phyloP scores from a whole-genome alignment of 2,888 invertebrate genomes.

The Pinctada fucata region DNA sequence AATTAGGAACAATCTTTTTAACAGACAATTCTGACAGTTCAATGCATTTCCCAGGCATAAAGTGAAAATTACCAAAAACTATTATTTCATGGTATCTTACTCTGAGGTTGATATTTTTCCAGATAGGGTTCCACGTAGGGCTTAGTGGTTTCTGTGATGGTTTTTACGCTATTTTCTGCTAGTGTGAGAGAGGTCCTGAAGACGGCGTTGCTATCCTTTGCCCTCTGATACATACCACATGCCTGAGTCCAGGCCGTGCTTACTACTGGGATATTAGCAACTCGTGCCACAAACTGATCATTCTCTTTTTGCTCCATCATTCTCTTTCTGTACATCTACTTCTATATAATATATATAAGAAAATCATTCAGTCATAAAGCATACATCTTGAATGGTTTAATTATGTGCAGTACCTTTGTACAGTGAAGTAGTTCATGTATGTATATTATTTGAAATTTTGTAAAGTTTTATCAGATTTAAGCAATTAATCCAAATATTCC shows the following conservation, averaged over 20 bases:
- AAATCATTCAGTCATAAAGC: too few relatives aligned
- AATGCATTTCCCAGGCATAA: background rate
- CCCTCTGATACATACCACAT: slow-evolving; percentile 85
- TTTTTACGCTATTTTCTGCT: slow-evolving; percentile 82
- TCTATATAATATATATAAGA: background rate
- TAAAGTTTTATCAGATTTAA: too few relatives aligned
- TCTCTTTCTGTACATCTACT: slow-evolving; percentile 57
- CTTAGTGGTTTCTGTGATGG: slow-evolving; percentile 85
- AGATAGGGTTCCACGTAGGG: slow-evolving; percentile 86
- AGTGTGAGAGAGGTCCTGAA: slow-evolving; percentile 71
- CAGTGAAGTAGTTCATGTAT: too few relatives aligned
- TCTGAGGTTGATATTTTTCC: slow-evolving; percentile 84
- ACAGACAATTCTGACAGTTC: too few relatives aligned
- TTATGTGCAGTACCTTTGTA: too few relatives aligned
- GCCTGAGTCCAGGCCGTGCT: slow-evolving; percentile 87
- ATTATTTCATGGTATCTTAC: slow-evolving; percentile 56
- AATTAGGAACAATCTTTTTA: too few relatives aligned
- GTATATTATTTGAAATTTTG: too few relatives aligned
- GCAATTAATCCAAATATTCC: too few relatives aligned
- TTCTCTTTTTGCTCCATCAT: slow-evolving; percentile 54
- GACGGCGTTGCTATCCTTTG: slow-evolving; percentile 81
- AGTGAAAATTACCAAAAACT: background rate
- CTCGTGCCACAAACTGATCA: slow-evolving; percentile 82
- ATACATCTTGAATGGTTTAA: too few relatives aligned
- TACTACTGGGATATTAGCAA: slow-evolving; percentile 89